A percentile compares a stretch with the other conserved stretches of the same genome.
phyloP scores from a whole-genome alignment of 2,113 vertebrate species.

The Takifugu bimaculatus region DNA sequence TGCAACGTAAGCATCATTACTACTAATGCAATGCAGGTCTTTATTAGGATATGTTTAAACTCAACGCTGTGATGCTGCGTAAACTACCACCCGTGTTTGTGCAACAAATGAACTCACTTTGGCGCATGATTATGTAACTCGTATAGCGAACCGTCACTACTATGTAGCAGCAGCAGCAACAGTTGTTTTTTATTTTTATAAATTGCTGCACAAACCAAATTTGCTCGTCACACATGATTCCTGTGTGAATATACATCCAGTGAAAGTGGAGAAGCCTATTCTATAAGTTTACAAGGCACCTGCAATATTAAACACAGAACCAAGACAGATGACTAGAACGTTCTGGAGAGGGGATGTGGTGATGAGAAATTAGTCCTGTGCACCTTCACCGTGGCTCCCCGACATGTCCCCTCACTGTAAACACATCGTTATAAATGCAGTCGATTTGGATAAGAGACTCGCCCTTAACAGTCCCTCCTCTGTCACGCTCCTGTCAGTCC shows the following conservation, averaged over 20 bases:
- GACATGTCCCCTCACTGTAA: conserved; percentile 22
- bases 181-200: not conserved
- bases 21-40: conserved; percentile 2
- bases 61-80: conserved; percentile 4
- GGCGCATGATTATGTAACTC: conserved; percentile 3
- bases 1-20: not conserved
- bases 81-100: conserved; percentile 5
- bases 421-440: conserved; percentile 13
- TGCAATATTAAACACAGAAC: conserved; percentile 42
- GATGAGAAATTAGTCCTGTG: conserved; percentile 13
- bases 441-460: conserved; percentile 5
- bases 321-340: conserved; percentile 36
- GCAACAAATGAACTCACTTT: conserved; percentile 4
- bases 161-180: not conserved
- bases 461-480: conserved; percentile 9
- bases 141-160: not conserved
- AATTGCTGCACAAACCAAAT: conserved; percentile 24
- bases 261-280: conserved; percentile 52
- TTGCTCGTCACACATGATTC: conserved; percentile 43
- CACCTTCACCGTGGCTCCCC: conserved; percentile 26
- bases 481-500: conserved; percentile 17
- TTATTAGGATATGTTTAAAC: conserved; percentile 1
- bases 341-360: conserved; percentile 14
- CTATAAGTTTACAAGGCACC: conserved; percentile 49
- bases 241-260: conserved; percentile 40